Evolutionary conservation across 2,113 vertebrate species (phyloP).

Genomic region (Lanius ludovicianus): DNA sequence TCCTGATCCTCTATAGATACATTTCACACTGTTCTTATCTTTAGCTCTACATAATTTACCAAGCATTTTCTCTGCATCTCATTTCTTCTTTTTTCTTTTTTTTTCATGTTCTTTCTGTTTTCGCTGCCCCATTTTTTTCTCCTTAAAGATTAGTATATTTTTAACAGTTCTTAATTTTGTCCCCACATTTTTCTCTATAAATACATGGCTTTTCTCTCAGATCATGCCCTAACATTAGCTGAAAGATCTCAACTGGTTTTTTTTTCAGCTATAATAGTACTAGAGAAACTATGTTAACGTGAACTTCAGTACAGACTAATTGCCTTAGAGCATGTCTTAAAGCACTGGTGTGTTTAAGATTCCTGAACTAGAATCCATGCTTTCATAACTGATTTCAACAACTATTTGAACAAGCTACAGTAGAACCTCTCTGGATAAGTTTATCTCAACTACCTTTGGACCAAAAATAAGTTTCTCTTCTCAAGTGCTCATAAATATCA

Average conservation of each 20-base stretch:
- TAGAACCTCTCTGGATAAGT: not conserved
- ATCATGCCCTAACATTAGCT: not conserved
- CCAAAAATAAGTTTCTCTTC: not conserved
- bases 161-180: not conserved
- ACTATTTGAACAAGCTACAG: not conserved
- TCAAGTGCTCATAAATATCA: not conserved
- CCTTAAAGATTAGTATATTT: not conserved
- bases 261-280: not conserved
- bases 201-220: not conserved
- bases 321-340: not conserved
- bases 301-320: not conserved
- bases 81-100: not conserved
- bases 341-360: not conserved
- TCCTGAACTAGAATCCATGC: not conserved
- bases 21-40: not conserved
- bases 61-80: not conserved
- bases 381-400: not conserved
- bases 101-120: not conserved
- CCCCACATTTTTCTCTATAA: not conserved
- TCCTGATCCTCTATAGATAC: not conserved
- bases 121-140: accelerated
- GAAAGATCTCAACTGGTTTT: not conserved
- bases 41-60: not conserved
- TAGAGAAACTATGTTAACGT: not conserved
- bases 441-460: not conserved